A percentile compares a stretch with the other conserved stretches of the same genome.
These are phyloP conservation scores for Hanleya hanleyi DNA, from an alignment of 2,888 invertebrate genomes.

Conservation along the genomic window DNA sequence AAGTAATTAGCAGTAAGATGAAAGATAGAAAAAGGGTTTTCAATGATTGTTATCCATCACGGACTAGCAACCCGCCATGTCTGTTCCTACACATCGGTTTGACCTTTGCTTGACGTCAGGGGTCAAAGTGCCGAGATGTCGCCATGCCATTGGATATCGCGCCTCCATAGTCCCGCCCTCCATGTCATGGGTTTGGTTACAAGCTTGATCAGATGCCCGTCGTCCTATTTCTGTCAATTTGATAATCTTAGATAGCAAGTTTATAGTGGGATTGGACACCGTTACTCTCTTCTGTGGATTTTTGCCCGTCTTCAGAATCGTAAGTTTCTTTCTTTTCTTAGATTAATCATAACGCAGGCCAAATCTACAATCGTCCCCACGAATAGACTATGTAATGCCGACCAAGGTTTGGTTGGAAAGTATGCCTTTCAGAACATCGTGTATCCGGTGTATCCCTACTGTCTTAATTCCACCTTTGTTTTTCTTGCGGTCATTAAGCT, in stretches of 20 bases:
- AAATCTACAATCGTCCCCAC: too few species aligned
- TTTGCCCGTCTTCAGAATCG: background rate
- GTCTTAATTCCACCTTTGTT: too few species aligned
- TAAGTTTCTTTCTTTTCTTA: background rate
- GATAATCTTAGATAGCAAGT: slow-evolving; percentile 6
- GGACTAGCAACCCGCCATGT: background rate
- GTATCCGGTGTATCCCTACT: too few species aligned
- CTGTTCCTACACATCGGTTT: background rate
- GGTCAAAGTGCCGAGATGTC: background rate
- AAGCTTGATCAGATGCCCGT: background rate
- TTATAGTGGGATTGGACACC: background rate
- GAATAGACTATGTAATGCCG: too few species aligned
- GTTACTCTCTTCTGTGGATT: background rate
- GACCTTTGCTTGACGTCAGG: slow-evolving; percentile 1
- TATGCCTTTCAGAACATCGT: too few species aligned
- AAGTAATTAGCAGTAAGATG: background rate
- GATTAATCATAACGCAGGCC: too few species aligned
- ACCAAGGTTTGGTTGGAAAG: too few species aligned
- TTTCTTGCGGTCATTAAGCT: too few species aligned
- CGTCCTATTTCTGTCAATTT: slow-evolving; percentile 5
- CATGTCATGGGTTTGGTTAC: slow-evolving; percentile 8
- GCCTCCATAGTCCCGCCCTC: background rate
- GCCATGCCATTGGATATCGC: background rate
- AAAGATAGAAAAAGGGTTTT: background rate
- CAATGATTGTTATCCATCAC: background rate